Conservation (phyloP, 2,797 vertebrate genomes). For the Enteromius mattozi region DNA sequence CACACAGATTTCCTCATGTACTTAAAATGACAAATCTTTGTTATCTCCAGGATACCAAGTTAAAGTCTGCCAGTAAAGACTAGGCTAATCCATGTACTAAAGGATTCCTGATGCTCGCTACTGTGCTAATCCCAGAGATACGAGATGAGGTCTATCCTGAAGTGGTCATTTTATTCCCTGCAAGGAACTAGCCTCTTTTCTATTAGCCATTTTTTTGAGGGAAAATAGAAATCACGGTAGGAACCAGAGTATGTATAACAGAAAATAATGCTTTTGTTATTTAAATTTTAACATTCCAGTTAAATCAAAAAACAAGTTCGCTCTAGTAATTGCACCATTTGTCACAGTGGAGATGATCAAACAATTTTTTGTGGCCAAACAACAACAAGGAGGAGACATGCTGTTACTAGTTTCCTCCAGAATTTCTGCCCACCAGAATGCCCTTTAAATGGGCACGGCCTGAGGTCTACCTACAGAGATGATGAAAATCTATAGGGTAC, state of each 20-base stretch:
- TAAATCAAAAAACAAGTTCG: background rate
- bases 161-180: background rate
- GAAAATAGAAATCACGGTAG: background rate
- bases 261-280: background rate
- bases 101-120: background rate
- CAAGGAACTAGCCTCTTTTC: background rate
- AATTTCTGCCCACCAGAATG: constrained; percentile 2
- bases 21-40: constrained; percentile 22
- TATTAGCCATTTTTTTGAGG: background rate
- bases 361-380: background rate
- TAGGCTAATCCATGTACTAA: constrained; percentile 24
- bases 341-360: constrained; percentile 13
- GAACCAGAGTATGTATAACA: background rate
- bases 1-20: constrained; percentile 3
- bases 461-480: constrained; percentile 32
- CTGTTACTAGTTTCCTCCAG: constrained; percentile 6
- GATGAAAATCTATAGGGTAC: constrained; percentile 23
- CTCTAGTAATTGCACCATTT: background rate
- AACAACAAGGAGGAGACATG: constrained; percentile 3
- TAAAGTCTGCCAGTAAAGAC: constrained; percentile 13
- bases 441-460: constrained; percentile 10
- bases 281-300: background rate
- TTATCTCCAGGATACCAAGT: constrained; percentile 4
- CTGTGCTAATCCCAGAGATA: constrained; percentile 21
- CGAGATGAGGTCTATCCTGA: constrained; percentile 3